Evolutionary conservation across 2,888 invertebrate species (phyloP).

Genomic region (Ormyrus nitidulus): DNA sequence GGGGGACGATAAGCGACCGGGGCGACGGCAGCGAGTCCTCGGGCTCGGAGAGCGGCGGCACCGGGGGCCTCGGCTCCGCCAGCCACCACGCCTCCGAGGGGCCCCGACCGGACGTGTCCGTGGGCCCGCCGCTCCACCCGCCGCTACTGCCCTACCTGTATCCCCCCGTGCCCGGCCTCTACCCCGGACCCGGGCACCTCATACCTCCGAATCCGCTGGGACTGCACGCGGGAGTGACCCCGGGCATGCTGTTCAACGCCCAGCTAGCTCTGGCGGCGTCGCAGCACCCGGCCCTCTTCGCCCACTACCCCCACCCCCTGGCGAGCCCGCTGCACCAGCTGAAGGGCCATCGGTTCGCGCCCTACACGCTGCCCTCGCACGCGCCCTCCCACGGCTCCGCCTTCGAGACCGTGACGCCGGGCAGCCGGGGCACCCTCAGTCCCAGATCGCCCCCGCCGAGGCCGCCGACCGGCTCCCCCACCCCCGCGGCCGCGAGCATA

Average conservation of each 20-base stretch:
- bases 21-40: conserved; percentile 73
- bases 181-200: conserved; percentile 82
- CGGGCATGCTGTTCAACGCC: conserved; percentile 91
- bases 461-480: conserved; percentile 79
- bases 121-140: conserved; percentile 95
- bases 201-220: conserved; percentile 83
- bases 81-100: conserved; percentile 75
- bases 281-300: conserved; percentile 87
- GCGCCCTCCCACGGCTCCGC: conserved; percentile 86
- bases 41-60: conserved; percentile 73
- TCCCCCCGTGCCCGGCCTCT: conserved; percentile 86
- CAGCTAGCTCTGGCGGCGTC: conserved; percentile 89
- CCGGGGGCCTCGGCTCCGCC: conserved; percentile 79
- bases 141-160: conserved; percentile 95
- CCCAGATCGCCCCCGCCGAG: conserved; percentile 79
- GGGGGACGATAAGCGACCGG: conserved; percentile 66
- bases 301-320: conserved; percentile 83
- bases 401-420: conserved; percentile 92
- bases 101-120: conserved; percentile 94
- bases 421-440: conserved; percentile 79
- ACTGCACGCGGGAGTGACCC: conserved; percentile 85
- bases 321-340: conserved; percentile 83
- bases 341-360: conserved; percentile 89
- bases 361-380: conserved; percentile 88
- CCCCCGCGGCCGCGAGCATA: conserved; percentile 79